phyloP scores from a whole-genome alignment of 2,113 vertebrate genomes.

The Bubo blakistoni region DNA sequence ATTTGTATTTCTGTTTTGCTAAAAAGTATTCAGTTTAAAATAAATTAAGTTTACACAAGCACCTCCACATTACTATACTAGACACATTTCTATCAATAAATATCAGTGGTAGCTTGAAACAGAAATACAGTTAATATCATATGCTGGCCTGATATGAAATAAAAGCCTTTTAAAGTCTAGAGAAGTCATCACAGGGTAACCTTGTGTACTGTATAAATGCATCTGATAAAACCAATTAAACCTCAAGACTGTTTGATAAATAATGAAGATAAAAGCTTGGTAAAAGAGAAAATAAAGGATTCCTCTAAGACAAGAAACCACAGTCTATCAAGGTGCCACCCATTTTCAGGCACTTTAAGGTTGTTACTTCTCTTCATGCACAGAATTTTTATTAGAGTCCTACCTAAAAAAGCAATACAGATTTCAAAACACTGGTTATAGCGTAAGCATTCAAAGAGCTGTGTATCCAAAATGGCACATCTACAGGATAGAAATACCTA shows the following conservation, averaged over 20 bases:
- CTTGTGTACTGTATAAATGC: background rate
- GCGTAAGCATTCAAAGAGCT: background rate
- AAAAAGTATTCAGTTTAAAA: background rate
- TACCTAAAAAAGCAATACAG: background rate
- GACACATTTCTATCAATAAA: background rate
- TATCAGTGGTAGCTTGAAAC: background rate
- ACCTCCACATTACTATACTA: background rate
- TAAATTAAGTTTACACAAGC: background rate
- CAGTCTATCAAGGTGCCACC: background rate
- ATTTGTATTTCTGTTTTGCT: background rate
- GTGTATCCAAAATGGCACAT: background rate
- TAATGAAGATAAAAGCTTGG: background rate
- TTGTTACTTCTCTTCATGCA: background rate
- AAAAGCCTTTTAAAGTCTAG: background rate
- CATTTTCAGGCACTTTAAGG: background rate
- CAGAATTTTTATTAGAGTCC: background rate
- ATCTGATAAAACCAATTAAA: background rate
- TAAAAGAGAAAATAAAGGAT: background rate
- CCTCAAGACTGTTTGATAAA: background rate
- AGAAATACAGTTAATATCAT: background rate
- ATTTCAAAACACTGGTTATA: background rate
- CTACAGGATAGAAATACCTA: background rate
- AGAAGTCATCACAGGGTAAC: background rate
- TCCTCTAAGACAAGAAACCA: background rate
- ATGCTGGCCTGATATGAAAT: background rate